phyloP scores from a whole-genome alignment of 1,140 invertebrate genomes.

The Euborellia annulipes region DNA sequence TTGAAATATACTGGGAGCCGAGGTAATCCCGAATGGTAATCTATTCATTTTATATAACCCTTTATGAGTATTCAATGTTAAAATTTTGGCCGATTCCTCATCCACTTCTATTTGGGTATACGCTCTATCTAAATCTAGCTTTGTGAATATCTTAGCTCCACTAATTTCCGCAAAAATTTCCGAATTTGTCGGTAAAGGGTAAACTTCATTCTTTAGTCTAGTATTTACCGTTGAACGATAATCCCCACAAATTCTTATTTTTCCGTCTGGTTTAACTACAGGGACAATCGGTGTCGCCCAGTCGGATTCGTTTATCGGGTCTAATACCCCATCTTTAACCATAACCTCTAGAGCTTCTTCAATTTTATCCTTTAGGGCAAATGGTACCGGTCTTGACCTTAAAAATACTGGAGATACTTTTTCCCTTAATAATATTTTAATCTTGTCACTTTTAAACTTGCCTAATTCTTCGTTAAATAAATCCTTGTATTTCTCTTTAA shows the following conservation, averaged over 20 bases:
- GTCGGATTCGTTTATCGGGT: slow-evolving; percentile 14
- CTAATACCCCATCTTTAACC: slow-evolving; percentile 18
- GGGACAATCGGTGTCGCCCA: slow-evolving; percentile 27
- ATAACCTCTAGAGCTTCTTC: slow-evolving; percentile 26
- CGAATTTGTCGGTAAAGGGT: slow-evolving; percentile 18
- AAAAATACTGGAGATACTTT: slow-evolving; percentile 10
- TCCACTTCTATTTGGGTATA: too few species aligned
- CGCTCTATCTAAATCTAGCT: slow-evolving; percentile 4
- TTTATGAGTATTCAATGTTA: slow-evolving; percentile 10
- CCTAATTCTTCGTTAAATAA: too few species aligned
- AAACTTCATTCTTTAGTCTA: slow-evolving; percentile 15
- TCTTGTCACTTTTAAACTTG: too few species aligned
- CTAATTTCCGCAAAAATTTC: slow-evolving; percentile 9
- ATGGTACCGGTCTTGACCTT: slow-evolving; percentile 21
- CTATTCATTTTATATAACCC: slow-evolving; percentile 22
- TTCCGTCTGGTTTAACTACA: slow-evolving; percentile 20
- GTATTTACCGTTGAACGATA: slow-evolving; percentile 21
- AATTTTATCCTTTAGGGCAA: slow-evolving; percentile 24
- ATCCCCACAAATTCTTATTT: slow-evolving; percentile 22
- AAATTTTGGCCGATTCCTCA: slow-evolving; percentile 1
- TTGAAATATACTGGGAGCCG: slow-evolving; percentile 22
- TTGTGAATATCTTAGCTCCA: neutral
- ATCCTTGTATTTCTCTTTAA: too few species aligned
- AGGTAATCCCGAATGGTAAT: slow-evolving; percentile 24
- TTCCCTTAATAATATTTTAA: too few species aligned